Evolutionary conservation across 2,113 vertebrate genomes (phyloP).

Genomic region (Mesitornis unicolor): DNA sequence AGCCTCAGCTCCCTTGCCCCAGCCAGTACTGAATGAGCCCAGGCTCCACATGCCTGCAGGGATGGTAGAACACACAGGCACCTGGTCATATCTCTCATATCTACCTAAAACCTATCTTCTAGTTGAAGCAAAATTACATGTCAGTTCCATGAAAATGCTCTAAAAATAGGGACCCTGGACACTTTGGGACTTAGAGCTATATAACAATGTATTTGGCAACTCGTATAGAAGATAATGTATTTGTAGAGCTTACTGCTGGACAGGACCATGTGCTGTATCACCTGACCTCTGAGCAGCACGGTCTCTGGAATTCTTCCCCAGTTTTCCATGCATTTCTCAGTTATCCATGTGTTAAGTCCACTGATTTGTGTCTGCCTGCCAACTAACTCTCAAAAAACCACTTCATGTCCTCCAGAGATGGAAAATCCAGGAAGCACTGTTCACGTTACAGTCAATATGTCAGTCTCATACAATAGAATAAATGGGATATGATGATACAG

Average conservation of each 20-base stretch:
- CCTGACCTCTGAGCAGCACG: neutral
- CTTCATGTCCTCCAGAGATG: neutral
- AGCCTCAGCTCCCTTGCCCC: neutral
- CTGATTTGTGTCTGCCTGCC: neutral
- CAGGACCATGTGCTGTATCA: neutral
- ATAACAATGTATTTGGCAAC: neutral
- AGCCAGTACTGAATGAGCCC: fast-evolving
- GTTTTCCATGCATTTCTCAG: neutral
- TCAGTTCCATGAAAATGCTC: neutral
- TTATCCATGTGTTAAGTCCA: neutral
- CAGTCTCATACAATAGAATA: neutral
- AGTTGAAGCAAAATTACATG: neutral
- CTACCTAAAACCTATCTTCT: neutral
- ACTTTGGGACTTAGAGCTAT: neutral
- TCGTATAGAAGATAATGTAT: fast-evolving
- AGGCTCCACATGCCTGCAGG: neutral
- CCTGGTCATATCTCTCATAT: neutral
- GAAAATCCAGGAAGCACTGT: neutral
- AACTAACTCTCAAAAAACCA: neutral
- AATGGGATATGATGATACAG: neutral
- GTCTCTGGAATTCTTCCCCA: neutral
- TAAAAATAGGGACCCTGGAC: neutral
- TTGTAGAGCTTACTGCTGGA: neutral
- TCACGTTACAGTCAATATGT: neutral
- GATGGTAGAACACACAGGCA: neutral